phyloP scores from a whole-genome alignment of 2,888 invertebrate species.

The Lamellibrachia satsuma region DNA sequence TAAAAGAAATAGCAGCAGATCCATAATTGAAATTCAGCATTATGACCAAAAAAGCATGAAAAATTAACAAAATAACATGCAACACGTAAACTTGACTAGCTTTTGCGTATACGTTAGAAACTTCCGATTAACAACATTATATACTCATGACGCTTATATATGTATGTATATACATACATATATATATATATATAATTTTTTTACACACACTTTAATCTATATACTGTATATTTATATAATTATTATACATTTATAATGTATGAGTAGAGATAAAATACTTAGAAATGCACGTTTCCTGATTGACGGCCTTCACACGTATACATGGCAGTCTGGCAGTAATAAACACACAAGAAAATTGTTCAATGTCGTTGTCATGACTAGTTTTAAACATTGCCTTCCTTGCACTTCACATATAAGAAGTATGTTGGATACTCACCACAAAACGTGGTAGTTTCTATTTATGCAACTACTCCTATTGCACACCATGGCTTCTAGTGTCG shows the following conservation, averaged over 20 bases:
- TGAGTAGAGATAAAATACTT: background rate
- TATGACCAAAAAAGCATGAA: conserved; percentile 4
- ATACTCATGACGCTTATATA: conserved; percentile 7
- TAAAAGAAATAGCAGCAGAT: background rate
- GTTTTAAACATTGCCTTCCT: background rate
- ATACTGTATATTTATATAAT: background rate
- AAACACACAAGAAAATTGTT: background rate
- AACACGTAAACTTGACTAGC: conserved; percentile 17
- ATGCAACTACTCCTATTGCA: background rate
- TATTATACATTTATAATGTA: background rate
- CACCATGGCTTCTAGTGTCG: background rate
- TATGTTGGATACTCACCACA: background rate
- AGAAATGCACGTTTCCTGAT: conserved; percentile 4
- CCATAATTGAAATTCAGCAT: background rate
- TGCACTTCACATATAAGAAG: background rate
- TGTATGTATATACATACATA: background rate
- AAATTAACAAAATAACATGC: conserved; percentile 13
- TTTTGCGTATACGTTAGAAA: background rate
- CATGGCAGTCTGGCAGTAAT: background rate
- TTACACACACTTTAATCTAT: too few species aligned
- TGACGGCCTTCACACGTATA: background rate
- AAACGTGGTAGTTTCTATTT: background rate
- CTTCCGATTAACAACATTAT: background rate
- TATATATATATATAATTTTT: background rate
- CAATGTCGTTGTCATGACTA: background rate